Evolutionary conservation across 2,113 vertebrate species (phyloP), one percentile per base, ranked within the genome.

Genomic region (Sterna hirundo): DNA sequence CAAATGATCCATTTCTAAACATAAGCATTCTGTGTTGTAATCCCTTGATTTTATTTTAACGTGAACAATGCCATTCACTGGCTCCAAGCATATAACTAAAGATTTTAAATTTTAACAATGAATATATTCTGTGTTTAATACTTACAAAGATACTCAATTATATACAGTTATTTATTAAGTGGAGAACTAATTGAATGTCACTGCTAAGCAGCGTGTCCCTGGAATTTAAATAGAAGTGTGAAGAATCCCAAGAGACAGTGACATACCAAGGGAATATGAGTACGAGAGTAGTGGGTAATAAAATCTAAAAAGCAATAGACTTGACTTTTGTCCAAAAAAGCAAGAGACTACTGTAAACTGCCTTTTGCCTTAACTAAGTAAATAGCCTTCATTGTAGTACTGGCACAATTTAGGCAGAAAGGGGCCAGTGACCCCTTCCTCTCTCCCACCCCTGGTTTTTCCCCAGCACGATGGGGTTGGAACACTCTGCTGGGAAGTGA

Each of bases 111-210:
- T 80, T 86, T 83, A 90, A 78, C 88, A 92, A 47, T 83, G 13
- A 81, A 29, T 66, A 27, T 86, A 38, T 88, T 90, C 68, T 80
- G 0, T 68, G 58, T 70, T 96, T 92, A 92, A 93, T 71, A 42
- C 68, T 86, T 81, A 78, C 70, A 93, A 75, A 95, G 85, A 77
- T 88, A 86, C 34, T 94, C 51, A 83, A 93, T 96, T 96, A 92
- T 64, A 71, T 75, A 49, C 5, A 47, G 38, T 92, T 96, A 93
- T 90, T 96, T 96, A 83, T 92, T 86, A 94, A 96, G 86, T 84
- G 44, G 86, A 79, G 49, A 85, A 66, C 54, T 93, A 94, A 94
- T 91, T 94, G 78, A 92, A 89, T 83, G 89, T 76, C 70, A 76
- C 42, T 86, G 40, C 71, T 72, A 82, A 95, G 88, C 72, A 76